Percentiles rank a stretch among this genome's conserved stretches.
These are phyloP conservation scores for Sycobia sp. DNA, from an alignment of 1,140 invertebrate species.

Conservation along the genomic window DNA sequence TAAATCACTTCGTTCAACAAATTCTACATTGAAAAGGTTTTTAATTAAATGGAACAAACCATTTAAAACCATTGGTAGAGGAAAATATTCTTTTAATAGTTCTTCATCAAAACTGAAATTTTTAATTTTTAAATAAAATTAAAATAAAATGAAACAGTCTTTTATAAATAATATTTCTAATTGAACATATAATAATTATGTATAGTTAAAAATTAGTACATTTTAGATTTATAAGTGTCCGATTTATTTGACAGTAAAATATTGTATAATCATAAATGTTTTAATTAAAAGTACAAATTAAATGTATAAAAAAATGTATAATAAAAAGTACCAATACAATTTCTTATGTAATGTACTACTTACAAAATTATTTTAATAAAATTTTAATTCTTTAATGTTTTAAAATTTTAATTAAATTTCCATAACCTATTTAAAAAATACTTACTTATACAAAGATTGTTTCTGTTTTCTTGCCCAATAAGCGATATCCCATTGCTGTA, in stretches of 20 bases:
- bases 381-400: background rate
- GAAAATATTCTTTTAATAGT: slow-evolving; percentile 81
- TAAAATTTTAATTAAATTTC: background rate
- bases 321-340: too few relatives aligned
- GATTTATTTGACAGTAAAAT: too few relatives aligned
- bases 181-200: too few relatives aligned
- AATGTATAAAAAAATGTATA: too few relatives aligned
- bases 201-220: too few relatives aligned
- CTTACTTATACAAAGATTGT: slow-evolving; percentile 68
- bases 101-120: slow-evolving; percentile 69
- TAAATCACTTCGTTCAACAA: slow-evolving; percentile 72
- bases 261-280: too few relatives aligned
- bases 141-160: too few relatives aligned
- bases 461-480: slow-evolving; percentile 83
- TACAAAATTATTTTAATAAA: too few relatives aligned
- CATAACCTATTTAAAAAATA: slow-evolving; percentile 6
- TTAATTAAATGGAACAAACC: slow-evolving; percentile 78
- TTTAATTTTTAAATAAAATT: background rate
- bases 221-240: too few relatives aligned
- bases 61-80: slow-evolving; percentile 75
- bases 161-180: too few relatives aligned
- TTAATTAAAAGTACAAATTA: too few relatives aligned
- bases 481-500: slow-evolving; percentile 84
- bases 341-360: too few relatives aligned
- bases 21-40: slow-evolving; percentile 81